These are phyloP conservation scores for Mesopsocus fuscifrons DNA, from an alignment of 2,888 invertebrate genomes.

Conservation along the genomic window DNA sequence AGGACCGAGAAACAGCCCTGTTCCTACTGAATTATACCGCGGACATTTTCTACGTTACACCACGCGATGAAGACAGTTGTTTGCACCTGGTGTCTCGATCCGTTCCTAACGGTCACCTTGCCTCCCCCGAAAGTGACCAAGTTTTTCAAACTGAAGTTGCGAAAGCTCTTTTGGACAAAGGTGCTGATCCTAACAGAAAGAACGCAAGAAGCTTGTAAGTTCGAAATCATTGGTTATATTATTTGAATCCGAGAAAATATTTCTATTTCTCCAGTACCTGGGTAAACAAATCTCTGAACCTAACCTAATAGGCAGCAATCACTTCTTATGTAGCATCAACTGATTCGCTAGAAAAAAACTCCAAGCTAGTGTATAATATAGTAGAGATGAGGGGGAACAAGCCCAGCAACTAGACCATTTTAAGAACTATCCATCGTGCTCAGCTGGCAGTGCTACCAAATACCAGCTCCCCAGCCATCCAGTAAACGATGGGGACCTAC, in stretches of 20 bases:
- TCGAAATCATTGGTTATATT: slow-evolving; percentile 11
- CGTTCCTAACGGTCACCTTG: slow-evolving; percentile 9
- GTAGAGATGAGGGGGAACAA: no score
- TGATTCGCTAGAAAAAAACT: no score
- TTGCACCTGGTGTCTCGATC: slow-evolving; percentile 45
- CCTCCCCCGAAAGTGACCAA: slow-evolving; percentile 23
- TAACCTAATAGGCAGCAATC: no score
- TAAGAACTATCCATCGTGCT: no score
- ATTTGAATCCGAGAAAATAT: slow-evolving; percentile 5
- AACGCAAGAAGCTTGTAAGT: slow-evolving; percentile 66
- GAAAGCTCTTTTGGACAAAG: slow-evolving; percentile 46
- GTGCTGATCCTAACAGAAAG: slow-evolving; percentile 63
- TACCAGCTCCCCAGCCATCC: no score
- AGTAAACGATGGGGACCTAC: no score
- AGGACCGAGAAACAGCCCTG: slow-evolving; percentile 63
- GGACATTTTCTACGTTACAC: slow-evolving; percentile 32
- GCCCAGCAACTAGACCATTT: no score
- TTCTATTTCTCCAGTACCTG: slow-evolving; percentile 12
- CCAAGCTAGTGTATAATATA: no score
- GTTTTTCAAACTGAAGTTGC: slow-evolving; percentile 52
- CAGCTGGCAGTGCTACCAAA: no score
- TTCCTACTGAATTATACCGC: slow-evolving; percentile 68
- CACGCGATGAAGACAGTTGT: slow-evolving; percentile 55
- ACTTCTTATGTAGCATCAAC: no score
- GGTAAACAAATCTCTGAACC: no score